Base-by-base conservation (phyloP, 2,797 vertebrate genomes). In the Ctenopoma multispine region DNA sequence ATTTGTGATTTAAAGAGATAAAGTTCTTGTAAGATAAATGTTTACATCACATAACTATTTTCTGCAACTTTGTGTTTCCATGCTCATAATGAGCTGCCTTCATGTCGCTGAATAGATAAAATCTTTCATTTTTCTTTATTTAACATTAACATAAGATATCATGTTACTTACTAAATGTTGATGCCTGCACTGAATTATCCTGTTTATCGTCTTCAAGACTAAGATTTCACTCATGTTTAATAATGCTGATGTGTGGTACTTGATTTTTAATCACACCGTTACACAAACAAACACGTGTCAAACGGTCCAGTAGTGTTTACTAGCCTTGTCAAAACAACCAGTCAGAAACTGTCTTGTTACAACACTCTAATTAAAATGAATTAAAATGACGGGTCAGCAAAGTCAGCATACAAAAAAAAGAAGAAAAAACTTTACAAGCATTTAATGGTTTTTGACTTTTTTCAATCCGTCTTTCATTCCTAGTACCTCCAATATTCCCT, bases 251-350 rank as follows among this genome's bases (percentile, higher is more conserved):
- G 62, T 64, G 69, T 50, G 54, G 53, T 44, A 36, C 54, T 77
- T 62, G 77, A 82, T 83, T 68, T 72, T 72, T 36, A 10, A 85
- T 88, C 83, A 69, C 40, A 46, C 24, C 15, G 47, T 48, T 72
- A 63, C 24, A 57, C 49, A 75, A 64, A 82, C 72, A 85, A 63
- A 83, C 74, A 83, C 63, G 69, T 47, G 72, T 84, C 77, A 79
- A 80, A 80, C 29, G 63, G 51, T 79, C 75, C 38, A 62, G 50
- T 81, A 69, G 66, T 77, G 87, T 87, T 84, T 89, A 91, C 77
- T 48, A 59, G 67, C 61, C 81, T 72, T 69, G 80, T 90, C 90
- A 87, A 87, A 90, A 90, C 86, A 91, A 69, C 41, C 49, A 69
- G 73, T 88, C 75, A 81, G 63, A 82, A 76, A 50, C 46, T 38